Evolutionary conservation across 2,113 vertebrate species (phyloP), one percentile per base, ranked within the genome.

Genomic region (Pterocles burchelli): DNA sequence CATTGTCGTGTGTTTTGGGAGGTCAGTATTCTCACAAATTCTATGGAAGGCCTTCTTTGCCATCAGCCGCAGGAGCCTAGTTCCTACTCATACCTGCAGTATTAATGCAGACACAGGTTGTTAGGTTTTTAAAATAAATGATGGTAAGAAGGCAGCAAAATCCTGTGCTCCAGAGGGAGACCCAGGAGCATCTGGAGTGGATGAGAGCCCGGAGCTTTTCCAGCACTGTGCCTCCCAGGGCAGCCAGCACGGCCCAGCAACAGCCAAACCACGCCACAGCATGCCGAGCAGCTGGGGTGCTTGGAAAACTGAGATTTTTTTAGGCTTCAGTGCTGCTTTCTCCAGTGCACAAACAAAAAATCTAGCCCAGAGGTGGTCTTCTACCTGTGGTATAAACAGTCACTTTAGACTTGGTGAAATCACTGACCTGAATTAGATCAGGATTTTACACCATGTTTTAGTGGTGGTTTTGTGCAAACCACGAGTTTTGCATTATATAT

Each of bases 321-420:
- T n/a, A 22, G 29, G 20, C 66, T 67, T 25, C 22, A 41, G 13
- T 25, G 52, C 33, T 78, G n/a, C 41, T 58, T 86, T 84, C 28
- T 76, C 25, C 29, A 66, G 55, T 13, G 20, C 10, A 29, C 10
- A 67, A 88, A 72, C 3, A 62, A 66, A 65, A 72, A 33, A 3
- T 28, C 16, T 46, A 61, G 17, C 19, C 25, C 49, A 13, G 7
- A 78, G 17, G 31, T 58, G 25, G 36, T 66, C n/a, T 83, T 49
- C 25, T 43, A 73, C 8, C 8, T 0, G 0, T 41, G 12, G 24
- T 57, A 65, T 45, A 46, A 91, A 61, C 26, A 73, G 59, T 6
- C 36, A 70, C 22, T 13, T 0, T 0, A 33, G 13, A 16, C 25
- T 33, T 2, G 1, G 29, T 38, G 51, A 81, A 93, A 80, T 58